Evolutionary conservation across 1,140 invertebrate genomes (phyloP).

Genomic region (Plodia interpunctella): DNA sequence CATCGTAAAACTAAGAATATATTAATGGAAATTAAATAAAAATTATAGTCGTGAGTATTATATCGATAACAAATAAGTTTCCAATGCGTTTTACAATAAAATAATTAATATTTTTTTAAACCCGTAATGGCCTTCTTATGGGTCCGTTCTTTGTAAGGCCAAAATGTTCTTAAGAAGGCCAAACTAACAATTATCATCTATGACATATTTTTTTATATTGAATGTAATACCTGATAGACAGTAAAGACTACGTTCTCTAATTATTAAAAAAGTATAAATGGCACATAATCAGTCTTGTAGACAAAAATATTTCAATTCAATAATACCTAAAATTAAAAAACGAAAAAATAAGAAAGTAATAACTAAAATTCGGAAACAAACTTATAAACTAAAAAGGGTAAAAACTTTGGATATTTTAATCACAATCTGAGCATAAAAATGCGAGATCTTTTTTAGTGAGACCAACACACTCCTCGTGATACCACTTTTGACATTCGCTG

Average conservation of each 20-base stretch:
- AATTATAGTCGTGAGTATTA: too few species aligned
- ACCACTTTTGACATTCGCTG: slow-evolving; percentile 21
- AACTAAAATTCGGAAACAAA: slow-evolving; percentile 14
- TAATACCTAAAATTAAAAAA: slow-evolving; percentile 16
- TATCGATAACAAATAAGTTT: too few species aligned
- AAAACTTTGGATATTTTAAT: neutral
- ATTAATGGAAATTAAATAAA: slow-evolving; percentile 23
- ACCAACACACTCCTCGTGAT: slow-evolving; percentile 26
- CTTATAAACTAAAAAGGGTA: slow-evolving; percentile 9
- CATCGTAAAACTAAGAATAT: slow-evolving; percentile 24
- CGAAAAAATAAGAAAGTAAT: slow-evolving; percentile 19
- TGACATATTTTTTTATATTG: slow-evolving; percentile 17
- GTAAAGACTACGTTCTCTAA: slow-evolving; percentile 12
- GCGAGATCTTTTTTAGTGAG: slow-evolving; percentile 22
- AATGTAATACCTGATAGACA: slow-evolving; percentile 19
- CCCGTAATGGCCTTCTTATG: slow-evolving; percentile 22
- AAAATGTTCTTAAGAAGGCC: too few species aligned
- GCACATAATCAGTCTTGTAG: slow-evolving; percentile 22
- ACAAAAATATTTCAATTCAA: slow-evolving; percentile 23
- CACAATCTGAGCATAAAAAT: slow-evolving; percentile 22
- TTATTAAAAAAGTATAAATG: slow-evolving; percentile 19
- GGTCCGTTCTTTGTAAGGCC: slow-evolving; percentile 12
- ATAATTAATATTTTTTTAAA: slow-evolving; percentile 19
- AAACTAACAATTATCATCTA: slow-evolving; percentile 16
- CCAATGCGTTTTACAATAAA: too few species aligned